These are phyloP conservation scores for Leptinotarsa lineolata DNA, from an alignment of 1,140 invertebrate species.

Conservation along the genomic window DNA sequence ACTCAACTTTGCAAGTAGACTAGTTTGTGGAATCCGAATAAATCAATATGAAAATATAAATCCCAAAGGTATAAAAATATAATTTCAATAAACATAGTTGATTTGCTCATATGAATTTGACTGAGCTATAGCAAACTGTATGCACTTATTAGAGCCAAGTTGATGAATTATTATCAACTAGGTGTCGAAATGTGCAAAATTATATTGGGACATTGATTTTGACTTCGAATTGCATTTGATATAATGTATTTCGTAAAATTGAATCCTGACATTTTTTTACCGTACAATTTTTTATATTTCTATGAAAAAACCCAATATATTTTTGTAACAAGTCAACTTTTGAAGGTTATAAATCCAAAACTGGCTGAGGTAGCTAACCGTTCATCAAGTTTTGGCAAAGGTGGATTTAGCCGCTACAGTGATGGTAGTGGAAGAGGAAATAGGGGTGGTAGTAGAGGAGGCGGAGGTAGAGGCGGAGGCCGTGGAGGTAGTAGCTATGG, in stretches of 20 bases:
- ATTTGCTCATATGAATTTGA: no score
- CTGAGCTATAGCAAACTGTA: background rate
- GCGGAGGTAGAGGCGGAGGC: slow-evolving; percentile 35
- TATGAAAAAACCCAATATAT: background rate
- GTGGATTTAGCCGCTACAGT: slow-evolving; percentile 36
- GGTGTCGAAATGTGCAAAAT: slow-evolving; percentile 24
- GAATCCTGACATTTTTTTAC: no score
- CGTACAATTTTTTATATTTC: no score
- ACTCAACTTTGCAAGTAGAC: no score
- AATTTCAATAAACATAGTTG: no score
- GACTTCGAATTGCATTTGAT: background rate
- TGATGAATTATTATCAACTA: slow-evolving; percentile 12
- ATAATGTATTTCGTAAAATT: background rate
- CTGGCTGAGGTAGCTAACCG: slow-evolving; percentile 59
- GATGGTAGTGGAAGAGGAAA: slow-evolving; percentile 31
- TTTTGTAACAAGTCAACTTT: slow-evolving; percentile 13
- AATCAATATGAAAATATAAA: no score
- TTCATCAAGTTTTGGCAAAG: slow-evolving; percentile 31
- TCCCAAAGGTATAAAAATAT: no score
- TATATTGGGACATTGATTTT: background rate
- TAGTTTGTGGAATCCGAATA: no score
- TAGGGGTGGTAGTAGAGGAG: slow-evolving; percentile 37
- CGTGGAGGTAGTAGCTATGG: slow-evolving; percentile 13
- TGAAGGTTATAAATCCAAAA: slow-evolving; percentile 71
- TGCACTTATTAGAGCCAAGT: slow-evolving; percentile 26